Base-by-base conservation (phyloP, 2,797 vertebrate species). In the Salmo trutta region DNA sequence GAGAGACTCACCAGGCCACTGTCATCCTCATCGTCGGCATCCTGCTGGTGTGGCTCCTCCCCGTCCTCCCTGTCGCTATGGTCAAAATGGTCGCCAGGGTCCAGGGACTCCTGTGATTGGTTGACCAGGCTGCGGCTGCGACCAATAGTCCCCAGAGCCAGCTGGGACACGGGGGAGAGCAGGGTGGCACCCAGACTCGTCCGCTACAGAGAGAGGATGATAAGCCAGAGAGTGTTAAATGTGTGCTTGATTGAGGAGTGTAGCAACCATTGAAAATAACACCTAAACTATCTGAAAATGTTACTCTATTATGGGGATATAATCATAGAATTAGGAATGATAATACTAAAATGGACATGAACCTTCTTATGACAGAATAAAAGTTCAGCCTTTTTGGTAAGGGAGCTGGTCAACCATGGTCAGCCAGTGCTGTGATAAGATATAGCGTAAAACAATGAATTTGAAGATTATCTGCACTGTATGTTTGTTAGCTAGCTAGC, bases 1-100 rank as follows among this genome's bases (percentile, higher is more conserved):
- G 24, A 56, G 69, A 47, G 51, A 83, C 91, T 88, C 81, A 97
- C 97, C 92, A 95, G 89, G 81, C 94, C 94, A 75, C 90, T 93
- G 24, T 96, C 95, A 74, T 97, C 95, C 81, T 96, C 96, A 83
- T 96, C 95, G 77, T 97, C 95, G 53, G 95, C 95, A 82, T 97
- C 96, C 74, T 91, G 93, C 77, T 93, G 95, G 82, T 96, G 95
- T 0, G 80, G 82, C 82, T 93, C 91, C 59, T 94, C 91, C 51
- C 83, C 75, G 41, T 90, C 92, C 36, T 96, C 93, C 81, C 93
- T 81, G 86, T 95, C 95, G 0, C 96, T 95, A 77, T 95, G 94
- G 86, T 96, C 92, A 0, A 88, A 95, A 75, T 91, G 92, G 75
- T 94, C 95, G 3, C 92, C 88, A 1, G 91, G 94, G 78, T 96